Percentiles rank a stretch among this genome's conserved stretches.
These are phyloP conservation scores for Ceyx cyanopectus DNA, from an alignment of 2,113 vertebrate genomes.

Conservation along the genomic window DNA sequence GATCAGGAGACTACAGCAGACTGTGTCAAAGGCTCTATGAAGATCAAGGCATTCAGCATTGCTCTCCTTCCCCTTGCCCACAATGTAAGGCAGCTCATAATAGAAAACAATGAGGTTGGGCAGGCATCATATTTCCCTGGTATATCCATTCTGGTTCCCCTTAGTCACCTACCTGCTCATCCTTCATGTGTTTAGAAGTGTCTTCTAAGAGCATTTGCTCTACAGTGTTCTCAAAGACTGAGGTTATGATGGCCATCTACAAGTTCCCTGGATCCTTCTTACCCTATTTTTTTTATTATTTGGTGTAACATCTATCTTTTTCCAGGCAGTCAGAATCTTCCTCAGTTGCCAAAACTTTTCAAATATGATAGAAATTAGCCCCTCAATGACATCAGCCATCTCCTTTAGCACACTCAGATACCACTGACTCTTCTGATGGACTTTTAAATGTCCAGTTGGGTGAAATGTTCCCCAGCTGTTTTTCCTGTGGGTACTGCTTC, in stretches of 20 bases:
- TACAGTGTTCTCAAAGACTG: background rate
- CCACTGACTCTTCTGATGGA: background rate
- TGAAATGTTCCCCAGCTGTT: background rate
- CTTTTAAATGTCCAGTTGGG: accelerated
- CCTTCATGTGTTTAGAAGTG: background rate
- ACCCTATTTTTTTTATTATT: background rate
- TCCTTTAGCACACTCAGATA: background rate
- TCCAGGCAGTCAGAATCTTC: background rate
- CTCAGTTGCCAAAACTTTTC: background rate
- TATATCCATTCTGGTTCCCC: background rate
- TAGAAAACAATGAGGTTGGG: background rate
- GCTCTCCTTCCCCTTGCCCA: background rate
- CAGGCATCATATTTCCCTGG: background rate
- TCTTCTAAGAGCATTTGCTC: background rate
- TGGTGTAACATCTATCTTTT: background rate
- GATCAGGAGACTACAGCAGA: background rate
- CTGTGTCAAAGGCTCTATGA: background rate
- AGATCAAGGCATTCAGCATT: background rate
- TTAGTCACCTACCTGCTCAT: background rate
- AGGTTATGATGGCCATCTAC: background rate
- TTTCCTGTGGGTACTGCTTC: background rate
- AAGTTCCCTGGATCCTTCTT: background rate
- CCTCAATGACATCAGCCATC: background rate
- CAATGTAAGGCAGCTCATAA: background rate
- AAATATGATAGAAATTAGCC: background rate